phyloP scores from a whole-genome alignment of 2,113 vertebrate genomes.

The Phrynosoma platyrhinos region DNA sequence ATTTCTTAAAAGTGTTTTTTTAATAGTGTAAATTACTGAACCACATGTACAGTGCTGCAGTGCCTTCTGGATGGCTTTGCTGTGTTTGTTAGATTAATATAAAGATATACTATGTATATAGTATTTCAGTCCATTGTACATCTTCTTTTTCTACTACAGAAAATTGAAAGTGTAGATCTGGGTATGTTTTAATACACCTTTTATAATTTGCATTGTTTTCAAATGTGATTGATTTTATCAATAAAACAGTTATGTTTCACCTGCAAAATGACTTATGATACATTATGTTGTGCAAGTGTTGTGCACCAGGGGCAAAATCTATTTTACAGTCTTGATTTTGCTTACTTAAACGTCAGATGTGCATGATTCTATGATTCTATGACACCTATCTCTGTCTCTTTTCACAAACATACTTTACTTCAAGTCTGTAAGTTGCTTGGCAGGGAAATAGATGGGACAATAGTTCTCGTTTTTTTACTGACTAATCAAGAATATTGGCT shows the following conservation, averaged over 20 bases:
- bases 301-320: neutral
- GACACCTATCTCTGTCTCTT: no score
- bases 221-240: conserved; percentile 64
- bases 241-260: conserved; percentile 66
- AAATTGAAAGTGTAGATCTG: conserved; percentile 67
- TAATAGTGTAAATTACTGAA: conserved; percentile 10
- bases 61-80: conserved; percentile 17
- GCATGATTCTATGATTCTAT: no score
- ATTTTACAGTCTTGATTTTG: neutral
- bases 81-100: conserved; percentile 49
- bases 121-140: conserved; percentile 57
- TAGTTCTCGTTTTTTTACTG: neutral
- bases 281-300: neutral
- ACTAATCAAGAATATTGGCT: conserved; percentile 5
- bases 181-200: conserved; percentile 84
- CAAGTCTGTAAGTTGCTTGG: neutral
- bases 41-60: neutral
- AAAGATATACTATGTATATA: conserved; percentile 77
- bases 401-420: neutral
- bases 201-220: conserved; percentile 63
- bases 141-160: conserved; percentile 73
- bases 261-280: neutral
- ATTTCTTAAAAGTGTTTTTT: conserved; percentile 1
- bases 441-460: neutral
- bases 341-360: neutral